A percentile compares a stretch with the other conserved stretches of the same genome.
Evolutionary conservation across 2,888 invertebrate species (phyloP).

Genomic region (Drosophila robusta): DNA sequence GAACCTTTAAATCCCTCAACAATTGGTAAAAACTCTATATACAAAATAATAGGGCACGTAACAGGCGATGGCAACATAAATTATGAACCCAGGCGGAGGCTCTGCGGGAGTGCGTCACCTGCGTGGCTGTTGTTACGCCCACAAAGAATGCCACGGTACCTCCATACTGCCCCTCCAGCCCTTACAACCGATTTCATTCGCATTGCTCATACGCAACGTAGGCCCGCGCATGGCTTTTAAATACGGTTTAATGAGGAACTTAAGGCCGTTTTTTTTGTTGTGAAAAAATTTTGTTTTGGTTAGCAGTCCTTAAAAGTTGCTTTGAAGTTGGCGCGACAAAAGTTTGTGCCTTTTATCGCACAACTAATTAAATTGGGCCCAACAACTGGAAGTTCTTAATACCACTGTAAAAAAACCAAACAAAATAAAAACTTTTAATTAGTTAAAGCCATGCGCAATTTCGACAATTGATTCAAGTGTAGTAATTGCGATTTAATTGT

Average conservation of each 20-base stretch:
- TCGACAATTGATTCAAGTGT: slow-evolving; percentile 26
- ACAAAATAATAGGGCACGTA: slow-evolving; percentile 3
- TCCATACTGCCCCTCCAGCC: not conserved
- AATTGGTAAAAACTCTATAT: slow-evolving; percentile 16
- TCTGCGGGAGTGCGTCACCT: slow-evolving; percentile 41
- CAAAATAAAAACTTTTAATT: slow-evolving; percentile 47
- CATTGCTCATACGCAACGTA: slow-evolving; percentile 54
- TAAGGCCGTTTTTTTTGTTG: slow-evolving; percentile 13
- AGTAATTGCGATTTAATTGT: slow-evolving; percentile 53
- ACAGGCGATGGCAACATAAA: slow-evolving; percentile 10
- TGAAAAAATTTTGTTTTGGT: not conserved
- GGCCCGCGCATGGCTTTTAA: slow-evolving; percentile 45
- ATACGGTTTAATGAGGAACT: slow-evolving; percentile 43
- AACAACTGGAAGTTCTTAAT: slow-evolving; percentile 23
- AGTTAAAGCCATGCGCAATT: slow-evolving; percentile 35
- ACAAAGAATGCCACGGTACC: slow-evolving; percentile 10
- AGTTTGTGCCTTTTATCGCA: slow-evolving; percentile 33
- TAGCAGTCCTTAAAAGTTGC: slow-evolving; percentile 33
- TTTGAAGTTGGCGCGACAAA: slow-evolving; percentile 39
- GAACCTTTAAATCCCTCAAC: slow-evolving; percentile 35
- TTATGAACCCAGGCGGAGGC: slow-evolving; percentile 2
- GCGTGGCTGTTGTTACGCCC: slow-evolving; percentile 24
- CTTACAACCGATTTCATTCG: not conserved
- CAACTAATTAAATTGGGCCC: slow-evolving; percentile 47
- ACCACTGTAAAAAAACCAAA: not conserved